Evolutionary conservation across 1,140 invertebrate genomes (phyloP).

Genomic region (Lepidurus packardi): DNA sequence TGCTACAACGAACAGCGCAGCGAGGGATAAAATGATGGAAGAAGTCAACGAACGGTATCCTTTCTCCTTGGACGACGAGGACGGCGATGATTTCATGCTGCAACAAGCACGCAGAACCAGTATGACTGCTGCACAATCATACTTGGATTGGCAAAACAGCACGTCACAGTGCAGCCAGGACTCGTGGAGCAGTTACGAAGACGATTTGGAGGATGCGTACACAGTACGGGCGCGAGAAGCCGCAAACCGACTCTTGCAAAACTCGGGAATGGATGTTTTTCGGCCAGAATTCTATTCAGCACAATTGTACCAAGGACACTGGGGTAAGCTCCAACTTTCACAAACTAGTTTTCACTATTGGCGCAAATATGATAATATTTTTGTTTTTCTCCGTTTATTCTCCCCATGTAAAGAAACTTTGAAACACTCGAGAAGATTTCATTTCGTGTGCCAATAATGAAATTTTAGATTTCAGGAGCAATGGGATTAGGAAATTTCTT

Average conservation of each 20-base stretch:
- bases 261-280: background rate
- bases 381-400: too few species aligned
- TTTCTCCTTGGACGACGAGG: conserved; percentile 12
- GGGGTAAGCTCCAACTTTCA: background rate
- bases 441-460: too few species aligned
- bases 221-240: background rate
- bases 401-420: too few species aligned
- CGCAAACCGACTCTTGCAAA: background rate
- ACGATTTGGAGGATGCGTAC: background rate
- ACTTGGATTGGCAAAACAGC: conserved; percentile 21
- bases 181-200: background rate
- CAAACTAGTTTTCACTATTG: too few species aligned
- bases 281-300: background rate
- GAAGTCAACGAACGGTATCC: conserved; percentile 21
- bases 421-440: too few species aligned
- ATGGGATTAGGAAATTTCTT: too few species aligned
- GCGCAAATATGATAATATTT: too few species aligned
- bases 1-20: background rate
- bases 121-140: background rate
- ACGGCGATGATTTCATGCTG: background rate
- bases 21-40: background rate
- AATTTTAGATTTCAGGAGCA: too few species aligned
- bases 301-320: background rate
- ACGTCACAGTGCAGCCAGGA: background rate
- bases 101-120: background rate